phyloP scores from a whole-genome alignment of 2,797 vertebrate species.

The Arremon brunneinucha region DNA sequence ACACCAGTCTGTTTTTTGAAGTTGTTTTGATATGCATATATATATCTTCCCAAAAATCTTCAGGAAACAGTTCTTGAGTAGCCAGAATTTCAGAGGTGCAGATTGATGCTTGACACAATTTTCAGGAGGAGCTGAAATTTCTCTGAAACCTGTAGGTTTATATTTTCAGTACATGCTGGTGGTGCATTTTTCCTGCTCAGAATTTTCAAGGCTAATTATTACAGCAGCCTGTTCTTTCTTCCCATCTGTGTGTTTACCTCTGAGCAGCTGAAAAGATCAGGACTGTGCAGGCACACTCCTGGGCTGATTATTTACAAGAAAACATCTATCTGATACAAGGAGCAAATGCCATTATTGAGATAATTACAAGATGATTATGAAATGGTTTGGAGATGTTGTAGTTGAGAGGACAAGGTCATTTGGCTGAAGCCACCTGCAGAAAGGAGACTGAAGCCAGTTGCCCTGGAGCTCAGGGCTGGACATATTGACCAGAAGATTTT shows the following conservation, averaged over 20 bases:
- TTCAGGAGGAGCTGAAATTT: not conserved
- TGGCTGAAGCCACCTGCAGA: not conserved
- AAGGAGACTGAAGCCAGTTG: not conserved
- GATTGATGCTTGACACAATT: not conserved
- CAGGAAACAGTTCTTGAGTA: not conserved
- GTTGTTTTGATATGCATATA: not conserved
- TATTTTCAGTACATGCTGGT: not conserved
- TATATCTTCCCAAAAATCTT: not conserved
- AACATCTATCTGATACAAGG: not conserved
- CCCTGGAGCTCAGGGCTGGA: not conserved
- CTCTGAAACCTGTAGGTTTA: not conserved
- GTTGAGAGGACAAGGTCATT: not conserved
- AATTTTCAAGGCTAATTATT: conserved; percentile 26
- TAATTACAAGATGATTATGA: conserved; percentile 36
- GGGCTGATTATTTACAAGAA: not conserved
- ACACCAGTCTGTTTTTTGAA: not conserved
- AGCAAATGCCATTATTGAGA: conserved; percentile 19
- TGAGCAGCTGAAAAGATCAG: conserved; percentile 36
- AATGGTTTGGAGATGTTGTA: not conserved
- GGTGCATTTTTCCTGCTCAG: not conserved
- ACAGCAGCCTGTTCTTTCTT: not conserved
- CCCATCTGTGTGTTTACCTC: conserved; percentile 45
- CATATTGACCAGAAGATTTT: not conserved
- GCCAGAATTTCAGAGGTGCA: not conserved
- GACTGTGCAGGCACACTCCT: not conserved